Evolutionary conservation across 2,113 vertebrate species (phyloP).

Genomic region (Sylvilagus bachmani): DNA sequence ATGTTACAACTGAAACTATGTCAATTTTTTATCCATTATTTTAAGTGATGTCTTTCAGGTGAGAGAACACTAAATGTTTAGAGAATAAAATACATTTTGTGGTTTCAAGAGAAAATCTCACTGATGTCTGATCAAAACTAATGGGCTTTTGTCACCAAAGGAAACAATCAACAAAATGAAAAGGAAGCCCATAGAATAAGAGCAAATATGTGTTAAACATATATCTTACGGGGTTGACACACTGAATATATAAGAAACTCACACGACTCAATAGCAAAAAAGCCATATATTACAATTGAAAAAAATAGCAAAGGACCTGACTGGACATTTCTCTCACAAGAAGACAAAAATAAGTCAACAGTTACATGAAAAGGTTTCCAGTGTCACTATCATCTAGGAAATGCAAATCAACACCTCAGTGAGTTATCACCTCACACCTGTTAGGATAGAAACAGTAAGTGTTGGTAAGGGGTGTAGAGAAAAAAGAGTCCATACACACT

Average conservation of each 20-base stretch:
- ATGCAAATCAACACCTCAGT: neutral
- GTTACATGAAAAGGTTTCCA: neutral
- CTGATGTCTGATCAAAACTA: neutral
- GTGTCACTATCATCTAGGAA: neutral
- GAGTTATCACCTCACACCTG: neutral
- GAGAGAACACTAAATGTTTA: neutral
- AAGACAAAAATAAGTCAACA: neutral
- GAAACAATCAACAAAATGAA: neutral
- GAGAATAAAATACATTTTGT: neutral
- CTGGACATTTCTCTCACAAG: neutral
- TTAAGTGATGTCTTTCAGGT: conserved; percentile 21
- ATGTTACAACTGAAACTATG: neutral
- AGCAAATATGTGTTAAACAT: neutral
- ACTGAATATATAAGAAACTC: neutral
- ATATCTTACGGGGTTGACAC: neutral
- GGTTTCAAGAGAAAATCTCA: conserved; percentile 3
- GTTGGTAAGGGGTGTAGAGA: neutral
- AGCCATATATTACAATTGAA: neutral
- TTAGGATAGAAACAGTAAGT: neutral
- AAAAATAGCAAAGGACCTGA: neutral
- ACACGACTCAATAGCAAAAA: neutral
- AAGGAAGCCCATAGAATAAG: neutral
- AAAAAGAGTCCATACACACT: neutral
- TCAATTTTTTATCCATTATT: conserved; percentile 40
- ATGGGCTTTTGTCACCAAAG: neutral